Conservation (phyloP, 2,888 invertebrate species). For the Drosophila imparisetae region DNA sequence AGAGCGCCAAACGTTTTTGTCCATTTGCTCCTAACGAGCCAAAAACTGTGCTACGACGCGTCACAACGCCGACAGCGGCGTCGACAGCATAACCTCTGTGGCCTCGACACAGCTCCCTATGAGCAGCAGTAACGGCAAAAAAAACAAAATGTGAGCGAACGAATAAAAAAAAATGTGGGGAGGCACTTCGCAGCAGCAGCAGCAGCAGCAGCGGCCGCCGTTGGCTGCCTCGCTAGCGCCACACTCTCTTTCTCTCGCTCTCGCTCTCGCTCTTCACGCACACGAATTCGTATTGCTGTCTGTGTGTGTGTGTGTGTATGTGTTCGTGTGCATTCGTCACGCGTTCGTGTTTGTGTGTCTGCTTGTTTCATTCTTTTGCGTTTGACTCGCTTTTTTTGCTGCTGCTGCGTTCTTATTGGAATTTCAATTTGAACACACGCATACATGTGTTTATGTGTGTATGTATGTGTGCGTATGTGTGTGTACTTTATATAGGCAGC, state of each 20-base stretch:
- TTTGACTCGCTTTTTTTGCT: constrained; percentile 21
- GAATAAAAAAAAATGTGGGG: constrained; percentile 11
- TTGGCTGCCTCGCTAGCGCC: constrained; percentile 29
- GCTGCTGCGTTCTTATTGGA: constrained; percentile 66
- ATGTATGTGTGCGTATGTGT: background rate
- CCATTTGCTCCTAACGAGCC: constrained; percentile 59
- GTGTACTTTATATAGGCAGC: constrained; percentile 6
- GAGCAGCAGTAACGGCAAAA: constrained; percentile 20
- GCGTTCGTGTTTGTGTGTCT: constrained; percentile 33
- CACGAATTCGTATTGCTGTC: background rate
- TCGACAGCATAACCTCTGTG: constrained; percentile 48
- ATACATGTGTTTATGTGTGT: constrained; percentile 1
- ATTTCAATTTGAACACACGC: constrained; percentile 50
- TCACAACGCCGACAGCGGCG: constrained; percentile 27
- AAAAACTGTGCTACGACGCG: constrained; percentile 51
- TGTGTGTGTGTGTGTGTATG: background rate
- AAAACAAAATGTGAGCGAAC: constrained; percentile 10
- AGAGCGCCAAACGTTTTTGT: constrained; percentile 54
- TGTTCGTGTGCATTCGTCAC: constrained; percentile 42
- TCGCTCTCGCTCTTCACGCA: constrained; percentile 10
- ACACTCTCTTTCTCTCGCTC: constrained; percentile 14
- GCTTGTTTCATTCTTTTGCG: constrained; percentile 32
- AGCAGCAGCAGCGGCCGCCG: constrained; percentile 21
- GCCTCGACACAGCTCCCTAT: constrained; percentile 37
- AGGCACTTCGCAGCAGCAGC: constrained; percentile 17